Conservation (phyloP, 2,888 invertebrate species). For the Ophonus ardosiacus region DNA sequence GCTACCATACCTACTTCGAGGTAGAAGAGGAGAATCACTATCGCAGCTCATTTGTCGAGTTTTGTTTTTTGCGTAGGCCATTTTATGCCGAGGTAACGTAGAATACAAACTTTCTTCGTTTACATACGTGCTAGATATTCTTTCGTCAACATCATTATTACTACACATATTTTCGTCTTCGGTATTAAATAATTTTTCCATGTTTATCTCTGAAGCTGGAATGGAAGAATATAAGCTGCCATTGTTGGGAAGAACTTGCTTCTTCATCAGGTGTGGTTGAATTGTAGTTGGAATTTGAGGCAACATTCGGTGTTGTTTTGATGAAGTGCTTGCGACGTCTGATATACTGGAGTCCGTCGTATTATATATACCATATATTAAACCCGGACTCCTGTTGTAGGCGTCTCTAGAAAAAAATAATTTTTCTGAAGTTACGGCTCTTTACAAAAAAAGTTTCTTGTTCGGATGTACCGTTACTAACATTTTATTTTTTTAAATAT, state of each 20-base stretch:
- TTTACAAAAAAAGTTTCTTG: not conserved
- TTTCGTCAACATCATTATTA: constrained; percentile 26
- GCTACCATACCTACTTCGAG: constrained; percentile 84
- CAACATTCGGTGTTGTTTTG: constrained; percentile 48
- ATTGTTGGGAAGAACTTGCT: constrained; percentile 69
- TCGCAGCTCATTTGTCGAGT: constrained; percentile 77
- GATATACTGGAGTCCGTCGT: constrained; percentile 62
- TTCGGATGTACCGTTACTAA: too few species aligned
- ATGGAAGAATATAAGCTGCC: constrained; percentile 71
- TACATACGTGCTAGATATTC: constrained; percentile 74
- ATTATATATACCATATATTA: constrained; percentile 75
- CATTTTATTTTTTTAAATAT: too few species aligned
- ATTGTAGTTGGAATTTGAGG: constrained; percentile 63
- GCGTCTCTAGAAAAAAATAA: constrained; percentile 75
- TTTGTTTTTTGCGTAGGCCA: constrained; percentile 71
- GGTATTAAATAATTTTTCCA: constrained; percentile 2
- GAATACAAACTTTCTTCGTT: constrained; percentile 78
- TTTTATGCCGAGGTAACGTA: constrained; percentile 80
- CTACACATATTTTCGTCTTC: constrained; percentile 76
- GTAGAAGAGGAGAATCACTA: constrained; percentile 85
- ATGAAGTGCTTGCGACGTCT: not conserved
- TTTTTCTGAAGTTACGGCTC: constrained; percentile 67
- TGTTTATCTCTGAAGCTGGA: constrained; percentile 60
- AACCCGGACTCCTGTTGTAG: constrained; percentile 73
- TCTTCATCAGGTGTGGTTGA: constrained; percentile 71